These are phyloP conservation scores for Apamea epomidion DNA, from an alignment of 2,888 invertebrate species.

Conservation along the genomic window DNA sequence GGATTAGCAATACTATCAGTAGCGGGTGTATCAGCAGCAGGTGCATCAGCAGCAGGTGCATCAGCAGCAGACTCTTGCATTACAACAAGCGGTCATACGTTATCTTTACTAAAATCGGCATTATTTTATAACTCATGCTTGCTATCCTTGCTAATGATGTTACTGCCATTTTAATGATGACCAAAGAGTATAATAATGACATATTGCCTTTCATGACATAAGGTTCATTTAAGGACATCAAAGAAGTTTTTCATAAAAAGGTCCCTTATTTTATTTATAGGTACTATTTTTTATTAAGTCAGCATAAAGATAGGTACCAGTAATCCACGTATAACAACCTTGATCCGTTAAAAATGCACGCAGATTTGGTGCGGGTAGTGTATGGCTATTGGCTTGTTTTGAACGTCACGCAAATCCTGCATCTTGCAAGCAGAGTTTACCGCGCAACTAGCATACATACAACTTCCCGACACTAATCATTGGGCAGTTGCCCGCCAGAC, in stretches of 20 bases:
- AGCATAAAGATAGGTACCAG: background rate
- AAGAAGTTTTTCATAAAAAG: slow-evolving; percentile 1
- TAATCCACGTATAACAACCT: background rate
- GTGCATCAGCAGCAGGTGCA: too few species aligned
- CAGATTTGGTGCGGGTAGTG: background rate
- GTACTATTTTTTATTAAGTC: background rate
- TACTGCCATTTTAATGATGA: slow-evolving; percentile 23
- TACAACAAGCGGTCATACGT: slow-evolving; percentile 28
- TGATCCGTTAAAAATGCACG: background rate
- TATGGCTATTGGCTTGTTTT: background rate
- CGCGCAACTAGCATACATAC: too few species aligned
- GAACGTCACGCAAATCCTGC: background rate
- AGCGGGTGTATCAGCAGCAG: background rate
- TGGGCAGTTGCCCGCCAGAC: too few species aligned
- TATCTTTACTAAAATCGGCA: slow-evolving; percentile 32
- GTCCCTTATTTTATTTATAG: background rate
- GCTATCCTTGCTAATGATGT: slow-evolving; percentile 27
- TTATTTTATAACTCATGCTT: slow-evolving; percentile 43
- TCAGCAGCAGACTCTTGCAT: background rate
- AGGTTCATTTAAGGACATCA: background rate
- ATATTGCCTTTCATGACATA: slow-evolving; percentile 12
- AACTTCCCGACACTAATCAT: too few species aligned
- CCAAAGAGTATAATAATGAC: slow-evolving; percentile 14
- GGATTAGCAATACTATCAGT: background rate
- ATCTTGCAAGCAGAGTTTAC: too few species aligned